Evolutionary conservation across 2,888 invertebrate genomes (phyloP), one percentile per base, ranked within the genome.

Genomic region (Rhimphoctona megacephalus): DNA sequence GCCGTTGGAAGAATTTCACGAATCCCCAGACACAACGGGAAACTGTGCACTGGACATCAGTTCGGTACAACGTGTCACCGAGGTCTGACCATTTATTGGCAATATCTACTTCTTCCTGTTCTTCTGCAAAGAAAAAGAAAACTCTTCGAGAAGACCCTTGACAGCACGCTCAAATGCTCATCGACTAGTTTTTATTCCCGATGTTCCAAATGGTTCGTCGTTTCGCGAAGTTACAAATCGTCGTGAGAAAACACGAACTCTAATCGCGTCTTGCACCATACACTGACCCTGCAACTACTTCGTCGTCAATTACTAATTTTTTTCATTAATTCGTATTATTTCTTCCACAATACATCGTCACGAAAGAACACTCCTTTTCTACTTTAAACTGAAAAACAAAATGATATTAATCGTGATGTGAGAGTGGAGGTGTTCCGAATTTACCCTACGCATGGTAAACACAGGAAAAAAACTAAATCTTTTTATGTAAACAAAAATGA

Each of bases 1-100:
- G 88, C 96, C 96, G 9, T 94, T 94, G 77, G 96, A 96, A 90
- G 96, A 96, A 89, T 95, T 96, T 89, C 95, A 96, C 0, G 95
- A 96, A 91, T 95, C 96, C 0, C 95, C 95, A 7, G 95, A 93
- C 82, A 95, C 96, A 91, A 96, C 95, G 90, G 96, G 96, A 94
- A 95, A 96, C 95, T 95, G 97, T 95, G 94, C 97, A 95, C 90
- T 94, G 85, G 93, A 94, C 88, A 91, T 94, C 84, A 94, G 92
- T 83, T 90, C 93, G 49, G 92, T 94, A 78, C 93, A 92, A 67
- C 91, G 93, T 83, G 91, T 92, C 70, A 90, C 91, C 86, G 93
- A 93, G 90, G 90, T 93, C 87, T 93, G 90, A 93, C 87, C 72
- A 86, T 22, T 61, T 83, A 72, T 70, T n/a, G 82, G 72, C 49